A percentile compares a stretch with the other conserved stretches of the same genome.
These are phyloP conservation scores for Scylla paramamosain DNA, from an alignment of 1,140 invertebrate species.

Conservation along the genomic window DNA sequence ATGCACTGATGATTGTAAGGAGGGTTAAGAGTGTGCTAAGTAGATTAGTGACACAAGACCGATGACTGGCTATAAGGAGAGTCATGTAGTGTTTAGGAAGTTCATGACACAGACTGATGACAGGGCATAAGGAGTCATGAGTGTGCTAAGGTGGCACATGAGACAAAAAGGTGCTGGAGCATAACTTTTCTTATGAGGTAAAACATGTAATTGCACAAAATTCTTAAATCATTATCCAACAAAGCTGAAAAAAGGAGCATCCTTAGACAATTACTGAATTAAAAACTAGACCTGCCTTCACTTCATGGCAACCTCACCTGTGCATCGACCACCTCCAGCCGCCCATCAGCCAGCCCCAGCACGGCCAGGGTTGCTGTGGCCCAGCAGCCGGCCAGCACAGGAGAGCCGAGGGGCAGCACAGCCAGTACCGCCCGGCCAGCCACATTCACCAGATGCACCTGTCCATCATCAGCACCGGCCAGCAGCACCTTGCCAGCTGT, in stretches of 20 bases:
- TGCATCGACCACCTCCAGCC: slow-evolving; percentile 61
- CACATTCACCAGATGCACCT: slow-evolving; percentile 83
- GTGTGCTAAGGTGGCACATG: too few species aligned
- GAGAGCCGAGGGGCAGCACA: slow-evolving; percentile 79
- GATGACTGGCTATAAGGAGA: too few species aligned
- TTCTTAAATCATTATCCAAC: background rate
- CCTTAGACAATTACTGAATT: too few species aligned
- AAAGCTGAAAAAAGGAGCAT: background rate
- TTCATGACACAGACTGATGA: too few species aligned
- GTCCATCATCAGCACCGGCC: slow-evolving; percentile 85
- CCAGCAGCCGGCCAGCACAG: slow-evolving; percentile 82
- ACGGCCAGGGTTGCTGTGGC: slow-evolving; percentile 79
- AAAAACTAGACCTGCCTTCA: too few species aligned
- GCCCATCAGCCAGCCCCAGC: slow-evolving; percentile 81
- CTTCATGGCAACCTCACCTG: slow-evolving; percentile 30
- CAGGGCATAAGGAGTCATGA: too few species aligned
- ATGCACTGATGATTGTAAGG: too few species aligned
- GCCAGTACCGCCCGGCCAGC: slow-evolving; percentile 82
- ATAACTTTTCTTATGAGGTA: background rate
- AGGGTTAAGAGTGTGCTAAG: too few species aligned
- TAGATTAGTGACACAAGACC: too few species aligned
- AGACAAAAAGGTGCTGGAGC: too few species aligned
- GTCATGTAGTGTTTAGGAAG: too few species aligned
- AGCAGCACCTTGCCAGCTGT: slow-evolving; percentile 85
- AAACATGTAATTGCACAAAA: background rate